Base-by-base conservation (phyloP, 2,113 vertebrate species). In the Oncorhynchus nerka region DNA sequence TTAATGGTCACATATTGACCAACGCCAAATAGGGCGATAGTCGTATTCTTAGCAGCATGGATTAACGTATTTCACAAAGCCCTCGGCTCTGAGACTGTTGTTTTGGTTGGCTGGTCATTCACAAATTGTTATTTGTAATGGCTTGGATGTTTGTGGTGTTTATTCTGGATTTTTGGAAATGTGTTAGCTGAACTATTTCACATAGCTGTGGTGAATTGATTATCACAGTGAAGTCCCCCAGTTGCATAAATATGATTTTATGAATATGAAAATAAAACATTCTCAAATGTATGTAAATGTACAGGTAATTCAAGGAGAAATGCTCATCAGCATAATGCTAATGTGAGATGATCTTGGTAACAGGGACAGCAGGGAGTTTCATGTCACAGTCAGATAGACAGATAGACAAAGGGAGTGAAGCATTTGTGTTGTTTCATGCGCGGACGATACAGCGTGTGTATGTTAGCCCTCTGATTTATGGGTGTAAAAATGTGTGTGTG, bases 381-480 rank as follows among this genome's bases (percentile, higher is more conserved):
- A 69, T 71, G 32, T 75, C 73, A 39, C 69, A 2, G 16, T 73
- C 20, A 24, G 65, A 59, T 81, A 73, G 82, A 83, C 74, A 83
- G 30, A 62, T 3, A 65, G 4, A 68, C 28, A 32, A 59, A 34
- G 20, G 67, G 8, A 39, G 30, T 6, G 19, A 68, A 19, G 16
- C 5, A 8, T 24, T 39, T 79, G 62, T 70, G 80, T 85, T 88
- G 80, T 83, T 81, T 24, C 65, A 57, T 62, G 73, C 62, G 22
- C 48, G 73, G 79, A 79, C 72, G 70, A 88, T 70, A 48, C 76
- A 70, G 55, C 26, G 7, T 87, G 86, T 88, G 22, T 85, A 84
- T 68, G 68, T 75, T 81, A 83, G 11, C 12, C 61, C 49, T 24
- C 57, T 78, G 77, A 88, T 84, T 83, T 74, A 88, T 80, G 71